A percentile compares a stretch with the other conserved stretches of the same genome.
Evolutionary conservation across 2,888 invertebrate genomes (phyloP).

Genomic region (Chouioia cunea): DNA sequence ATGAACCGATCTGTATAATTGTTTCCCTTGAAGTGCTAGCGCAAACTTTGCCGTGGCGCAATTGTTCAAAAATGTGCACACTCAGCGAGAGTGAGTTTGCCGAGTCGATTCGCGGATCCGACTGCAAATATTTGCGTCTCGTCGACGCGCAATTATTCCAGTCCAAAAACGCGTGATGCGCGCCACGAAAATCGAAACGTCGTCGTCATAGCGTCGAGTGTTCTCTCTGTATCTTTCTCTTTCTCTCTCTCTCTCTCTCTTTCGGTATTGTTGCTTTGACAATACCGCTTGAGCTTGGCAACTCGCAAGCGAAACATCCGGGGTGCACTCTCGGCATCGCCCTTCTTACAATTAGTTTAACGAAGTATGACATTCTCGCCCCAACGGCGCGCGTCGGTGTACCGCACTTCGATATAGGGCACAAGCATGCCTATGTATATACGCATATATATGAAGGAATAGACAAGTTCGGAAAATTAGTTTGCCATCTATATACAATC

Average conservation of each 20-base stretch:
- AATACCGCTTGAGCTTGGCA: background rate
- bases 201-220: too few relatives aligned
- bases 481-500: conserved; percentile 37
- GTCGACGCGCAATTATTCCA: background rate
- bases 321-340: background rate
- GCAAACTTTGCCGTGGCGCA: background rate
- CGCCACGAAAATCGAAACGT: too few relatives aligned
- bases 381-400: background rate
- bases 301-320: background rate
- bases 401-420: background rate
- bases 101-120: background rate
- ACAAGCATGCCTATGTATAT: too few relatives aligned
- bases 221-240: too few relatives aligned
- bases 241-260: too few relatives aligned
- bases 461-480: conserved; percentile 39
- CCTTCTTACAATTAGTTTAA: conserved; percentile 38
- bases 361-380: conserved; percentile 32
- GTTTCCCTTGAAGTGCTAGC: too few relatives aligned
- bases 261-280: conserved; percentile 1
- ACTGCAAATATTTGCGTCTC: background rate
- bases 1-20: too few relatives aligned
- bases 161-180: too few relatives aligned
- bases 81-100: background rate
- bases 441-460: background rate
- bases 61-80: background rate